Conservation (phyloP, 2,113 vertebrate species). For the Callocephalon fimbriatum region DNA sequence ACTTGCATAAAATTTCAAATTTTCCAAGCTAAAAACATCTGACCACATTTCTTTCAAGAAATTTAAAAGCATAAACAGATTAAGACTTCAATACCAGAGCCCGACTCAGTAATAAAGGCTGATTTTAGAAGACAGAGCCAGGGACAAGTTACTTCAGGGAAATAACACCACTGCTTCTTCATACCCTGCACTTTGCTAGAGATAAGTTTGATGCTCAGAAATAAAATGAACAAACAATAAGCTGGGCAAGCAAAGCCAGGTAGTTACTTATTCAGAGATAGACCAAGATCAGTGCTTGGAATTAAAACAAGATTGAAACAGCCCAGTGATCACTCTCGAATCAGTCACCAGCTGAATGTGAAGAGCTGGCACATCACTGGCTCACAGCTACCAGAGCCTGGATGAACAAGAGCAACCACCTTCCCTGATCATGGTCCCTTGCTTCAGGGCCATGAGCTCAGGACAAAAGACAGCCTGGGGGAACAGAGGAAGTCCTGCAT, state of each 20-base stretch:
- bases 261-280: neutral
- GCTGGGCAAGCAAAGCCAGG: neutral
- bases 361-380: neutral
- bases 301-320: neutral
- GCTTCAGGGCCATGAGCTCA: neutral
- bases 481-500: neutral
- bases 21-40: neutral
- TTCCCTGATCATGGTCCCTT: neutral
- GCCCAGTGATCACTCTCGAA: neutral
- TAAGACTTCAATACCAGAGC: neutral
- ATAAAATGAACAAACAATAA: neutral
- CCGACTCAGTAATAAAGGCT: neutral
- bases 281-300: neutral
- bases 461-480: neutral
- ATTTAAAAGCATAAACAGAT: neutral
- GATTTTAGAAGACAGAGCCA: neutral
- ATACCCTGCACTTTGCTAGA: neutral
- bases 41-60: neutral
- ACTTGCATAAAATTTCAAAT: neutral
- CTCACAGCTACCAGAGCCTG: neutral
- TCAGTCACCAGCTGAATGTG: neutral
- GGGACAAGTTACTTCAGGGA: neutral
- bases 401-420: rapidly evolving
- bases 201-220: neutral
- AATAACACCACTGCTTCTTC: neutral